These are phyloP conservation scores for Ryuthela nishihirai DNA, from an alignment of 2,888 invertebrate genomes.

Conservation along the genomic window DNA sequence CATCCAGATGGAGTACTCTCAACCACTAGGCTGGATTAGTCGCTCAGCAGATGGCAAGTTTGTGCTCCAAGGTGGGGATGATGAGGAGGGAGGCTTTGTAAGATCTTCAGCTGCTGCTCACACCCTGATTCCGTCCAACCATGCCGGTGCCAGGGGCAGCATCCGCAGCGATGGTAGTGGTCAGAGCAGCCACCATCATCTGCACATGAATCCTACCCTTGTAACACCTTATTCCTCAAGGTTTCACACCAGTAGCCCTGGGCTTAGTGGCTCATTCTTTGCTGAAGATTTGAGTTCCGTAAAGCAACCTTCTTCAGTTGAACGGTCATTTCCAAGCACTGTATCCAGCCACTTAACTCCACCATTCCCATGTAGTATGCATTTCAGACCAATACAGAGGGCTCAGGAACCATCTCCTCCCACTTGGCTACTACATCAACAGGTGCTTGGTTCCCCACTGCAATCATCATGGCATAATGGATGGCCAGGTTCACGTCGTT, in stretches of 20 bases:
- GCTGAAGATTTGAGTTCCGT: conserved; percentile 73
- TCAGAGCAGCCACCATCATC: conserved; percentile 30
- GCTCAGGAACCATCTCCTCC: conserved; percentile 26
- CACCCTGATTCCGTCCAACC: conserved; percentile 42
- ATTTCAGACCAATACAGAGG: conserved; percentile 39
- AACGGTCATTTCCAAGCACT: conserved; percentile 66
- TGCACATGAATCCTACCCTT: conserved; percentile 22
- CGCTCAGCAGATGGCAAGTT: conserved; percentile 71
- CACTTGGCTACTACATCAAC: conserved; percentile 31
- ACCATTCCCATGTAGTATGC: conserved; percentile 47
- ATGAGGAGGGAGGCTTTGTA: conserved; percentile 43
- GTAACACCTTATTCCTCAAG: conserved; percentile 35
- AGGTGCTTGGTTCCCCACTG: conserved; percentile 24
- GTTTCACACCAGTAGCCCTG: conserved; percentile 46
- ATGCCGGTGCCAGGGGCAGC: conserved; percentile 37
- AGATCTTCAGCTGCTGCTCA: conserved; percentile 29
- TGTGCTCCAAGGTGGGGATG: conserved; percentile 56
- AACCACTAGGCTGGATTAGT: conserved; percentile 62
- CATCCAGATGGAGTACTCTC: conserved; percentile 45
- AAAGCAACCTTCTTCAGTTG: conserved; percentile 70
- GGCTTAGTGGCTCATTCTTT: conserved; percentile 38
- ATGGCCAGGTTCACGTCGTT: conserved; percentile 26
- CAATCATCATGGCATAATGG: conserved; percentile 20
- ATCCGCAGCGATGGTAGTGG: conserved; percentile 40
- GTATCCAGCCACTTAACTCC: conserved; percentile 44